These are phyloP conservation scores for Melanotaenia nigrans DNA, from an alignment of 2,797 vertebrate species.

Conservation along the genomic window DNA sequence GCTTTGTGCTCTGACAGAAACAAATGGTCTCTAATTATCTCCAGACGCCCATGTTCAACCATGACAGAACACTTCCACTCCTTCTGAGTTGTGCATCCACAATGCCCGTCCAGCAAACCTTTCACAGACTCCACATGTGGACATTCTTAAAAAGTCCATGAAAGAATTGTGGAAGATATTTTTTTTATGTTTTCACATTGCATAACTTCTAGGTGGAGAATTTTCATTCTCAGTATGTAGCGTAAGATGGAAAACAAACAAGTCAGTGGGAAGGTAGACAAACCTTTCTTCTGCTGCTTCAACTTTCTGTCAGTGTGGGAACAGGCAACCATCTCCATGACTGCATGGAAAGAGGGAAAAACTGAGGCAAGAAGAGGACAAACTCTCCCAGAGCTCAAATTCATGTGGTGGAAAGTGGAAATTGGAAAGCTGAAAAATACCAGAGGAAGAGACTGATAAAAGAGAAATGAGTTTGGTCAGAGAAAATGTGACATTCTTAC, in stretches of 20 bases:
- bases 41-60: slow-evolving; percentile 75
- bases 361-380: slow-evolving; percentile 48
- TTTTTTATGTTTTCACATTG: slow-evolving; percentile 56
- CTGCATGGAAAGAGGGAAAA: slow-evolving; percentile 65
- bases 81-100: slow-evolving; percentile 39
- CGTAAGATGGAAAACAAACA: slow-evolving; percentile 73
- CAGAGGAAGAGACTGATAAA: slow-evolving; percentile 22
- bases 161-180: slow-evolving; percentile 65
- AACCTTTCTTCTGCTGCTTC: slow-evolving; percentile 42
- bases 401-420: slow-evolving; percentile 24
- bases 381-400: slow-evolving; percentile 31
- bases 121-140: slow-evolving; percentile 50
- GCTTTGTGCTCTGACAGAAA: slow-evolving; percentile 78
- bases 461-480: slow-evolving; percentile 17
- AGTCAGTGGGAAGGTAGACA: slow-evolving; percentile 51
- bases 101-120: slow-evolving; percentile 41
- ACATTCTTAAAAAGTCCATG: slow-evolving; percentile 54
- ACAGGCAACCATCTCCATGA: slow-evolving; percentile 61
- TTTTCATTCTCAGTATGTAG: slow-evolving; percentile 52
- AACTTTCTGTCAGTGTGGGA: slow-evolving; percentile 63
- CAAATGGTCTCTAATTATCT: slow-evolving; percentile 80
- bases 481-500: slow-evolving; percentile 19
- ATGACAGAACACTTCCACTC: slow-evolving; percentile 78
- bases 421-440: slow-evolving; percentile 44
- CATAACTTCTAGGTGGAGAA: slow-evolving; percentile 72